phyloP scores from a whole-genome alignment of 2,113 vertebrate genomes.

The Rhynchomys soricoides region DNA sequence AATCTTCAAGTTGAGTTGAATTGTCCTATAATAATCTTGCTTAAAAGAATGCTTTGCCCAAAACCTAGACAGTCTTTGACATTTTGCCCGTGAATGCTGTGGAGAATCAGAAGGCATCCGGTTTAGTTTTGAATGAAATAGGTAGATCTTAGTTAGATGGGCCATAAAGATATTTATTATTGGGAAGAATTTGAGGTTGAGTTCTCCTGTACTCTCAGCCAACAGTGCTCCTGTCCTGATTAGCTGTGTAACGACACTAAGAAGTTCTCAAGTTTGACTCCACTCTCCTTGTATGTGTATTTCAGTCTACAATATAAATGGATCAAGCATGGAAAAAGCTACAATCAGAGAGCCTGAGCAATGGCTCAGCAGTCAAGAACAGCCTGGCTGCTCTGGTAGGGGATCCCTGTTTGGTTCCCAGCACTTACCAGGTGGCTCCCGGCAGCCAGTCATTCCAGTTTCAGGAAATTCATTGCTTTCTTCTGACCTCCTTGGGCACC shows the following conservation, averaged over 20 bases:
- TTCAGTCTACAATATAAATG: neutral
- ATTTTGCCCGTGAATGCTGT: neutral
- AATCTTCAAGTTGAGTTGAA: slow-evolving; percentile 17
- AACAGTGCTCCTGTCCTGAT: neutral
- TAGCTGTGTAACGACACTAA: neutral
- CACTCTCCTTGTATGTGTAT: neutral
- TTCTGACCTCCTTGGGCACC: neutral
- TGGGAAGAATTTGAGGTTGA: neutral
- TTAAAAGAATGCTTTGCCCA: neutral
- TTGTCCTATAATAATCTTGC: neutral
- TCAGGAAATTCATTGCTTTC: neutral
- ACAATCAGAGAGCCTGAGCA: neutral
- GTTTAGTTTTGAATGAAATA: slow-evolving; percentile 33
- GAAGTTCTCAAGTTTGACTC: neutral
- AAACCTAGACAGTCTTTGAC: neutral
- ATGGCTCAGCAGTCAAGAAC: neutral
- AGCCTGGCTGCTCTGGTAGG: neutral
- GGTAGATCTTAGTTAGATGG: neutral
- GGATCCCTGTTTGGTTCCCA: neutral
- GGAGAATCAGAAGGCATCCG: neutral
- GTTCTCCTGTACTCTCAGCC: neutral
- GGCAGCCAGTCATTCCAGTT: neutral
- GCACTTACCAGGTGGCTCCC: neutral
- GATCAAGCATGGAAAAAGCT: neutral
- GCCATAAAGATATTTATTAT: neutral